A percentile compares a stretch with the other conserved stretches of the same genome.
These are phyloP conservation scores for Ormia ochracea DNA, from an alignment of 2,888 invertebrate genomes.

Conservation along the genomic window DNA sequence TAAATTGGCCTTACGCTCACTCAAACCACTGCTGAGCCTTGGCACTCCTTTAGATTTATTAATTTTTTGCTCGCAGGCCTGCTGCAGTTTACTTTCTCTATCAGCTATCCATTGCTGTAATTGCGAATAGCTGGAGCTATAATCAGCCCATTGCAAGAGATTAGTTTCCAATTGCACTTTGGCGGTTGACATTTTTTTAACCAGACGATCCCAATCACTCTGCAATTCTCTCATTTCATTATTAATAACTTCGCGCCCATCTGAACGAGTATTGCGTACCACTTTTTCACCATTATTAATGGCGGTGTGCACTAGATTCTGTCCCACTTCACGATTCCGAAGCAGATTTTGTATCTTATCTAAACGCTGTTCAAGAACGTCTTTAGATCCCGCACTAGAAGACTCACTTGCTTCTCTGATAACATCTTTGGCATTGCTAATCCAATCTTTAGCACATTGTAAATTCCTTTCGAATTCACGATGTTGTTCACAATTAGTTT, in stretches of 20 bases:
- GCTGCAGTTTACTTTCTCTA: conserved; percentile 92
- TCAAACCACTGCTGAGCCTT: conserved; percentile 86
- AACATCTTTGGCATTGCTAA: conserved; percentile 89
- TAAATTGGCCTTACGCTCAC: conserved; percentile 91
- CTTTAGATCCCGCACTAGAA: conserved; percentile 86
- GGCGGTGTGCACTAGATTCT: conserved; percentile 89
- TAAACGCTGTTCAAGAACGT: conserved; percentile 87
- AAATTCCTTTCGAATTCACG: conserved; percentile 87
- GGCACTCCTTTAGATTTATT: conserved; percentile 87
- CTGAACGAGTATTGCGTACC: conserved; percentile 89
- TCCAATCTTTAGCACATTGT: conserved; percentile 88
- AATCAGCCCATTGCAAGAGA: conserved; percentile 96
- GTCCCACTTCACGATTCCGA: conserved; percentile 89
- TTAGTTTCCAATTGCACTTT: conserved; percentile 94
- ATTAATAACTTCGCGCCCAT: conserved; percentile 91
- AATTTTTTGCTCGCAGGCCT: conserved; percentile 91
- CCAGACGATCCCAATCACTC: conserved; percentile 93
- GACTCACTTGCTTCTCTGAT: conserved; percentile 87
- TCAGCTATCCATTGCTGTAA: conserved; percentile 96
- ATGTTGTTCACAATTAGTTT: conserved; percentile 91
- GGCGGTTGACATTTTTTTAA: conserved; percentile 93
- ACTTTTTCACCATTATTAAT: conserved; percentile 94
- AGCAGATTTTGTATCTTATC: conserved; percentile 88
- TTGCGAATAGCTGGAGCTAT: conserved; percentile 94
- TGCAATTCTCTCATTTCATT: conserved; percentile 92